Evolutionary conservation across 1,140 invertebrate genomes (phyloP).

Genomic region (Rhopalosiphum maidis): DNA sequence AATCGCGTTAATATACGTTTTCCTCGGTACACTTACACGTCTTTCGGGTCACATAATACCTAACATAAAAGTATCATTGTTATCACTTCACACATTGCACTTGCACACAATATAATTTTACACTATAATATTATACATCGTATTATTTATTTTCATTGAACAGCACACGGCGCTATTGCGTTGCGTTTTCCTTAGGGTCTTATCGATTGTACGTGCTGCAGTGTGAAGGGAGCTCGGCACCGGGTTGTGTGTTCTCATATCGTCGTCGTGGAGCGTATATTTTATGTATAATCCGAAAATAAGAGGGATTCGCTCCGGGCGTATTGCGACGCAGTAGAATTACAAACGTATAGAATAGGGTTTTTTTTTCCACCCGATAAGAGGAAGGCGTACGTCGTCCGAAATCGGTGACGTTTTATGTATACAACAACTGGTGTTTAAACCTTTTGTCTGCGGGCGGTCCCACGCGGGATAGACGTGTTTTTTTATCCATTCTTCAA

Average conservation of each 20-base stretch:
- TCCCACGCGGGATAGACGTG: not conserved
- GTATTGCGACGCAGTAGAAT: not conserved
- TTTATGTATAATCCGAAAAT: not conserved
- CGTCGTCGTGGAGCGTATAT: not conserved
- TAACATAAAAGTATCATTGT: not conserved
- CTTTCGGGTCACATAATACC: not conserved
- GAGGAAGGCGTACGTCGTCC: not conserved
- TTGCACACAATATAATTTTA: not conserved
- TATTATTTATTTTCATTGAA: not conserved
- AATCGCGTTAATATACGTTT: not conserved
- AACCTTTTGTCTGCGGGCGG: not conserved
- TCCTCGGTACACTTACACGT: too few species aligned
- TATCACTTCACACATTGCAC: not conserved
- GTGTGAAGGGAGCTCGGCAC: not conserved
- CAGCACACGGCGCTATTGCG: not conserved
- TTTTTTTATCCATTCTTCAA: not conserved
- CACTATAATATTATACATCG: not conserved
- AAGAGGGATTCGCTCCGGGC: not conserved
- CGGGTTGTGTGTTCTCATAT: not conserved
- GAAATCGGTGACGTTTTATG: not conserved
- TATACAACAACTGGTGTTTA: not conserved
- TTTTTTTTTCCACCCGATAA: not conserved
- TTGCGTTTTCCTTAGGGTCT: not conserved
- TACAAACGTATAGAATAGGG: not conserved
- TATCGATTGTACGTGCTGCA: not conserved